These are phyloP conservation scores for Empidonax traillii DNA, from an alignment of 2,113 vertebrate species.

Conservation along the genomic window DNA sequence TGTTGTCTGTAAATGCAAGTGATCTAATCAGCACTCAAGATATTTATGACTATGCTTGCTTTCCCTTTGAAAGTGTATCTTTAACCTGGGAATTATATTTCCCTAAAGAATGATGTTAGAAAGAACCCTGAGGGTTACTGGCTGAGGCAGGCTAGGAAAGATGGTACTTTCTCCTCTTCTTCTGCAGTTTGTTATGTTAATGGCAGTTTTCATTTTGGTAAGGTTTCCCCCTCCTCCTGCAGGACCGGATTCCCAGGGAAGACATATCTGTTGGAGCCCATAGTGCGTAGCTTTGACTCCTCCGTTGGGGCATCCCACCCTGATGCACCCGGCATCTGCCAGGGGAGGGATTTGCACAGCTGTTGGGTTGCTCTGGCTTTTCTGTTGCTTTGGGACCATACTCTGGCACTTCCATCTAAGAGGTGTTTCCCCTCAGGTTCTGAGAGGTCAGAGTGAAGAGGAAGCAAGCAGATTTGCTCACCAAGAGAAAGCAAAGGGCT, in stretches of 20 bases:
- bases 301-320: background rate
- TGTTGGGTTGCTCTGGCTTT: background rate
- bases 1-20: background rate
- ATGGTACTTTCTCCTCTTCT: background rate
- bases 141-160: background rate
- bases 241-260: background rate
- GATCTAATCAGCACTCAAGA: background rate
- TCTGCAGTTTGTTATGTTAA: background rate
- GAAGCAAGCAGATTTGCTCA: background rate
- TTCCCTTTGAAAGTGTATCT: background rate
- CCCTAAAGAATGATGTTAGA: background rate
- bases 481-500: background rate
- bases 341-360: background rate
- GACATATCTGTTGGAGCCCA: rapidly evolving
- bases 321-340: rapidly evolving
- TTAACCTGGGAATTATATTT: background rate
- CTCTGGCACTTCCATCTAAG: background rate
- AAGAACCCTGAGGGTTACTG: background rate
- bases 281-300: background rate
- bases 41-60: background rate
- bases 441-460: background rate
- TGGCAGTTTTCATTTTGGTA: background rate
- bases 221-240: background rate
- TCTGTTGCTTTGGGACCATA: background rate
- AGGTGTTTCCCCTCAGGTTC: background rate